Conservation (phyloP, 2,888 invertebrate genomes). For the Leptinotarsa juncta region DNA sequence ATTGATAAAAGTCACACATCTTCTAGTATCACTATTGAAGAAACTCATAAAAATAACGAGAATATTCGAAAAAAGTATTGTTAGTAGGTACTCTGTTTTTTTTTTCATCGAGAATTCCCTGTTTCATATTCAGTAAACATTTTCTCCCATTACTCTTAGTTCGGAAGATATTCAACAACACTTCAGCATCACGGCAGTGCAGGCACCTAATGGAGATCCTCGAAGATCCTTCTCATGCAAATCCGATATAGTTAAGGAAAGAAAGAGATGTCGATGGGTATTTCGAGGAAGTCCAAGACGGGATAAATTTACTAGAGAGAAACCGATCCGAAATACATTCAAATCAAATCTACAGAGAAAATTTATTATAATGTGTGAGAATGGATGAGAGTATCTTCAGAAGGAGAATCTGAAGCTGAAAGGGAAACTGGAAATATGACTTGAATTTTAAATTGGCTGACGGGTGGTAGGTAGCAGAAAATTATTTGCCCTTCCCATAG, state of each 20-base stretch:
- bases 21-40: too few relatives aligned
- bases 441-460: not conserved
- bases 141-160: not conserved
- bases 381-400: not conserved
- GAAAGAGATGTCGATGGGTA: not conserved
- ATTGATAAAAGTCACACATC: too few relatives aligned
- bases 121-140: not conserved
- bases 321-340: conserved; percentile 2
- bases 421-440: not conserved
- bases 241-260: not conserved
- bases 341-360: not conserved
- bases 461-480: too few relatives aligned
- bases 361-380: not conserved
- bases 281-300: not conserved
- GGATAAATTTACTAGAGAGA: not conserved
- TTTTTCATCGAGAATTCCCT: not conserved
- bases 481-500: too few relatives aligned
- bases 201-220: not conserved
- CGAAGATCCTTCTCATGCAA: not conserved
- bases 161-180: not conserved
- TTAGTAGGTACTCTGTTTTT: too few relatives aligned
- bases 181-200: not conserved
- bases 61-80: too few relatives aligned
- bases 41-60: too few relatives aligned
- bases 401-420: not conserved